phyloP scores from a whole-genome alignment of 2,797 vertebrate genomes.

The Xenops minutus region DNA sequence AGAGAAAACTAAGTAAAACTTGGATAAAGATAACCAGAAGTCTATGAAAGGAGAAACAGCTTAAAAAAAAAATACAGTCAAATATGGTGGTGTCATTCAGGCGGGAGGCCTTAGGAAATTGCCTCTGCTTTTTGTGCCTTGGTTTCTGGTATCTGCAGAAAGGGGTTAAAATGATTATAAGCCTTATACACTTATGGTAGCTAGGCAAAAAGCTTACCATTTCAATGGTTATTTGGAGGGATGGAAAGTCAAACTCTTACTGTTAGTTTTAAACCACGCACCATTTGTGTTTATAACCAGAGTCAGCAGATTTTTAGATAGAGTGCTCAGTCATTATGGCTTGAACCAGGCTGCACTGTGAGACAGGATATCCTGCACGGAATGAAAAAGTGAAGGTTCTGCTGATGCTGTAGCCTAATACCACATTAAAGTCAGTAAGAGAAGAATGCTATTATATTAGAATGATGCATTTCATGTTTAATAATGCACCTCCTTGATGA shows the following conservation, averaged over 20 bases:
- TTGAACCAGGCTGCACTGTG: neutral
- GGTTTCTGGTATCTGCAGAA: neutral
- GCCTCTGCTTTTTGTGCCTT: neutral
- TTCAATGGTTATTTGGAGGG: neutral
- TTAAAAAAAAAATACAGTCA: neutral
- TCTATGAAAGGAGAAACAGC: neutral
- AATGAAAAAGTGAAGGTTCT: slow-evolving; percentile 34
- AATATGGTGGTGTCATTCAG: neutral
- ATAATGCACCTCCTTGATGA: neutral
- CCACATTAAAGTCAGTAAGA: slow-evolving; percentile 50
- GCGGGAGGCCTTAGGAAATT: neutral
- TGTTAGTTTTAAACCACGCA: neutral
- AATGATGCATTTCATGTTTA: slow-evolving; percentile 13
- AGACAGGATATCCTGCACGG: slow-evolving; percentile 6
- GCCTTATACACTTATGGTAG: neutral
- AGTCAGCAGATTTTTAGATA: slow-evolving; percentile 63
- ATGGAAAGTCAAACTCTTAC: neutral
- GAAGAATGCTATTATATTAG: neutral
- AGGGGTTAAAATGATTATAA: neutral
- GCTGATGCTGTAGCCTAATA: slow-evolving; percentile 2
- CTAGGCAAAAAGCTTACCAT: neutral
- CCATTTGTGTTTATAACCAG: neutral
- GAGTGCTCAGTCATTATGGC: neutral
- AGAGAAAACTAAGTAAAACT: neutral
- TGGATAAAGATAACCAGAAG: neutral